These are phyloP conservation scores for Gymnopithys bicolor DNA, from an alignment of 2,797 vertebrate species.

Conservation along the genomic window DNA sequence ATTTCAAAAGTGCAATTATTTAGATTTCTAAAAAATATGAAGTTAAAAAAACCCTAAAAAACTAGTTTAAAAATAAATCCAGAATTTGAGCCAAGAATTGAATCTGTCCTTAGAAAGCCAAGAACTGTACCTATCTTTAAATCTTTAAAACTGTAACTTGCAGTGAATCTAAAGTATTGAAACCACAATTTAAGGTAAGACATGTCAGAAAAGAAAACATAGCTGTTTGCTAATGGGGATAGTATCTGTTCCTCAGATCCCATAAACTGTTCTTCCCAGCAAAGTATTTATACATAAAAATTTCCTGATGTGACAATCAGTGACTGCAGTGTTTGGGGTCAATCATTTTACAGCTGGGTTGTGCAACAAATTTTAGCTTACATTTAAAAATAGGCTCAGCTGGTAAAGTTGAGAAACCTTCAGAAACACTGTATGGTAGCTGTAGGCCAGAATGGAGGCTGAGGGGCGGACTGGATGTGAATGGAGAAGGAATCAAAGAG, in stretches of 20 bases:
- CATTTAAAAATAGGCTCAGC: background rate
- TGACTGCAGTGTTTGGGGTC: background rate
- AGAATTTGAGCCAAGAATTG: background rate
- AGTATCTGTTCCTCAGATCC: background rate
- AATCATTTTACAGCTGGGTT: background rate
- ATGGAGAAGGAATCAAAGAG: background rate
- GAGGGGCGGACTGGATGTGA: background rate
- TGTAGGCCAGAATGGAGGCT: background rate
- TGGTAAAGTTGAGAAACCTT: background rate
- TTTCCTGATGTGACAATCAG: background rate
- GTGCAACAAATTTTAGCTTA: background rate
- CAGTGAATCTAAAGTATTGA: background rate
- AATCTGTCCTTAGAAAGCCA: background rate
- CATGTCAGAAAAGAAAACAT: background rate
- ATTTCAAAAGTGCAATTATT: background rate
- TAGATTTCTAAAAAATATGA: background rate
- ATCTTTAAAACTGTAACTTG: background rate
- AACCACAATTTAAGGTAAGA: background rate
- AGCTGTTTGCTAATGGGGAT: background rate
- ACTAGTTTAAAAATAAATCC: background rate
- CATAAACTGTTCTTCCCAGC: background rate
- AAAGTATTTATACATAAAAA: background rate
- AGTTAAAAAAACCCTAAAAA: background rate
- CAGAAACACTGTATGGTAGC: background rate
- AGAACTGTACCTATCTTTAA: background rate